Percentiles rank a stretch among this genome's conserved stretches.
Conservation (phyloP, 2,888 invertebrate species). For the Coremacera marginata region DNA sequence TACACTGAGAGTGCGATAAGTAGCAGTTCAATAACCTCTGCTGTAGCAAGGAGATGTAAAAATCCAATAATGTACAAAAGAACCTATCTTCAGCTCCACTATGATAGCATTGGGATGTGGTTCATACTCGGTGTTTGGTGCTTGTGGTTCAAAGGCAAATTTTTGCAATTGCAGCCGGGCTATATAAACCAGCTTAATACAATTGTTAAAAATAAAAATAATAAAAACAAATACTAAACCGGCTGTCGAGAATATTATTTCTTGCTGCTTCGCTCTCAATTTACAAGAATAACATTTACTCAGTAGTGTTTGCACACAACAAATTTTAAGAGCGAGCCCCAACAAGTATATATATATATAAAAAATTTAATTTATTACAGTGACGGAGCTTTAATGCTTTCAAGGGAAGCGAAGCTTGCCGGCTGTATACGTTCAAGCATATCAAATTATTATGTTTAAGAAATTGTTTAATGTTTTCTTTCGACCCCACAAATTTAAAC, state of each 20-base stretch:
- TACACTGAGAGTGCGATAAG: background rate
- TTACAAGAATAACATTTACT: too few species aligned
- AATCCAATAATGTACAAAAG: background rate
- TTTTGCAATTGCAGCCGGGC: too few species aligned
- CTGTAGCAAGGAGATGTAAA: background rate
- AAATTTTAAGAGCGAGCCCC: background rate
- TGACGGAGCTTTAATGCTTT: background rate
- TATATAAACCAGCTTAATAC: too few species aligned
- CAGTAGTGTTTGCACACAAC: background rate
- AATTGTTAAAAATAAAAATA: background rate
- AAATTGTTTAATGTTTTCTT: too few species aligned
- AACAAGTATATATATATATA: background rate
- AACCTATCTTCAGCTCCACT: too few species aligned
- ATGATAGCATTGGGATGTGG: too few species aligned
- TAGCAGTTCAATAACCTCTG: constrained; percentile 5
- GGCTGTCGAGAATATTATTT: background rate
- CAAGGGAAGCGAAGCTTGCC: background rate
- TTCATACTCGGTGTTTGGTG: too few species aligned
- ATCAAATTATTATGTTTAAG: too few species aligned
- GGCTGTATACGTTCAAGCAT: background rate
- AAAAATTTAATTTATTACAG: background rate
- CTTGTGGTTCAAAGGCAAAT: too few species aligned
- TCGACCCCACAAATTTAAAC: too few species aligned
- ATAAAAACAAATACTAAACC: background rate
- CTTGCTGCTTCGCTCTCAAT: background rate